Base-by-base conservation (phyloP, 2,888 invertebrate genomes). In the Steinernema hermaphroditum region DNA sequence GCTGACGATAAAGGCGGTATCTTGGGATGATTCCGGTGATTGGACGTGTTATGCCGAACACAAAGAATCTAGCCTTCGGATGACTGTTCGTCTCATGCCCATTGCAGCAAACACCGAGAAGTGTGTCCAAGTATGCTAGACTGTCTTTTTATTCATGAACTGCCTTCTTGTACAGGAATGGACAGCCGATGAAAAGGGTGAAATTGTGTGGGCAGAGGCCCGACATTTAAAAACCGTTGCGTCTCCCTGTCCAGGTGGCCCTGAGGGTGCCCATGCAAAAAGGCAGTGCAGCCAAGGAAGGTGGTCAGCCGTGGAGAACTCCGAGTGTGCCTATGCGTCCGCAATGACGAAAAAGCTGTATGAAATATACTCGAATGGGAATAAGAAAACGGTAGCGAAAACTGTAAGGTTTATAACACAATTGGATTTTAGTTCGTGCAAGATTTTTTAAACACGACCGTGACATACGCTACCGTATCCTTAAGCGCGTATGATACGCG, bases 111-210 rank as follows among this genome's bases (percentile, higher is more conserved):
- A 62, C 32, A 62, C 62, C 1, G 62, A 62, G 32, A 29, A 32
- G n/a, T 62, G 62, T n/a, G 62, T 62, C 6, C 32, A 62, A 19
- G 62, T 62, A 62, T n/a, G 46, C 2, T n/a, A 46, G 46, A 4
- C 37, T 37, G 4, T 4, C 37, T 37, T 4, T 12, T 37, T 37
- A 4, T 37, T 8, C 37, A 16, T 46, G 46, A 46, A 41, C 43
- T 8, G 43, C 43, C 9, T n/a, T n/a, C 43, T 41, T 41, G 43
- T 16, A 41, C 34, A 62, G 62, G 62, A 62, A 19, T 62, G 62
- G 62, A 62, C 62, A 9, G 62, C 62, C 16, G 62, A 62, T 19
- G 62, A 62, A 34, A 62, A 62, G 27, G 62, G 62, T 1, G 62
- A 62, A 34, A 62, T 62, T 32, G 62, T 62, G 16, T 62, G 62